A percentile compares a stretch with the other conserved stretches of the same genome.
phyloP scores from a whole-genome alignment of 2,888 invertebrate genomes.

The Drosophila monieri region DNA sequence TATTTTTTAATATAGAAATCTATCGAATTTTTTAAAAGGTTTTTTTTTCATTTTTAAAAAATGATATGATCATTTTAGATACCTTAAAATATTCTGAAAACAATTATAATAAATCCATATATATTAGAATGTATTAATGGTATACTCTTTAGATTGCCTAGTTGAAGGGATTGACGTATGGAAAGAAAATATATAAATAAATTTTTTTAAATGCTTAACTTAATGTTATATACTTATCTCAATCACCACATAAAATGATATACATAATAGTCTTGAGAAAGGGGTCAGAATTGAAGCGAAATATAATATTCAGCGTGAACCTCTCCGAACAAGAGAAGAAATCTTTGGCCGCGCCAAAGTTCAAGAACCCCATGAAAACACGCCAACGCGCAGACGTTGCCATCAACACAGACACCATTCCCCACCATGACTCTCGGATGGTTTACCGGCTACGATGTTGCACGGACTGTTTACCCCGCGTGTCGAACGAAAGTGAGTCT shows the following conservation, averaged over 20 bases:
- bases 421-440: slow-evolving; percentile 41
- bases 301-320: slow-evolving; percentile 44
- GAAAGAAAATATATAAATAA: too few relatives aligned
- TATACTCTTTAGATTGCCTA: too few relatives aligned
- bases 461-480: slow-evolving; percentile 43
- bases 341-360: slow-evolving; percentile 59
- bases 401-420: slow-evolving; percentile 38
- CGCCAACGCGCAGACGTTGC: slow-evolving; percentile 48
- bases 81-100: too few relatives aligned
- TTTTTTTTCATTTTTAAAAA: too few relatives aligned
- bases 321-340: slow-evolving; percentile 53
- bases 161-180: too few relatives aligned
- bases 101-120: too few relatives aligned
- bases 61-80: too few relatives aligned
- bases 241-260: neutral
- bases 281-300: slow-evolving; percentile 39
- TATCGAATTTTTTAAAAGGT: too few relatives aligned
- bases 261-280: slow-evolving; percentile 9
- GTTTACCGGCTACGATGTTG: slow-evolving; percentile 58
- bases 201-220: too few relatives aligned
- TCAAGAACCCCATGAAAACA: slow-evolving; percentile 77
- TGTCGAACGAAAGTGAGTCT: slow-evolving; percentile 69
- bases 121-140: too few relatives aligned
- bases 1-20: too few relatives aligned
- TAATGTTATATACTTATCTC: too few relatives aligned